phyloP scores from a whole-genome alignment of 2,113 vertebrate species.

The Nerophis lumbriciformis region DNA sequence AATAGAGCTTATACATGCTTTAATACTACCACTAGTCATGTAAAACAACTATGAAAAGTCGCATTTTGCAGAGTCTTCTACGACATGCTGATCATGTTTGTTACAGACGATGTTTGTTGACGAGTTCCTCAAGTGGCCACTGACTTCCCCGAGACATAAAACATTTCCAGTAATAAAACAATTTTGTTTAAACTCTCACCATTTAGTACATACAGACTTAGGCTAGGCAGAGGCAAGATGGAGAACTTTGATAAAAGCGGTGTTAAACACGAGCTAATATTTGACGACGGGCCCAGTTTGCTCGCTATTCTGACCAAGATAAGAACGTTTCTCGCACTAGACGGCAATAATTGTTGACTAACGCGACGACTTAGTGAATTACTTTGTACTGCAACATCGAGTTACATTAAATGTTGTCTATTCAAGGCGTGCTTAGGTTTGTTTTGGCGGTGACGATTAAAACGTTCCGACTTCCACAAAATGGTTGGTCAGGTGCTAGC shows the following conservation, averaged over 20 bases:
- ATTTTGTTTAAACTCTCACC: not conserved
- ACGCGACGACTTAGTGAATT: too few relatives aligned
- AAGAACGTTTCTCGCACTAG: not conserved
- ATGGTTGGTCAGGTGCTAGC: constrained; percentile 58
- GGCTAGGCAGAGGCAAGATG: not conserved
- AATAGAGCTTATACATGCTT: not conserved
- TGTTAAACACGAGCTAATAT: constrained; percentile 29
- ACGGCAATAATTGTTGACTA: not conserved
- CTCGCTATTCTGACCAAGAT: constrained; percentile 1
- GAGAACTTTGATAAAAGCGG: not conserved
- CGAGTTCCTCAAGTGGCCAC: not conserved
- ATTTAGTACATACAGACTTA: not conserved
- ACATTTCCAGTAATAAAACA: too few relatives aligned
- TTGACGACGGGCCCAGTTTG: constrained; percentile 4
- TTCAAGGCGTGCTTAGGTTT: constrained; percentile 29
- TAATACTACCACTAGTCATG: not conserved
- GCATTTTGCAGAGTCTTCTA: not conserved
- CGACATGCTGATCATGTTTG: not conserved
- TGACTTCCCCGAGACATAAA: not conserved
- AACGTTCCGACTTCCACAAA: constrained; percentile 67
- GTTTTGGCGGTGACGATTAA: constrained; percentile 42
- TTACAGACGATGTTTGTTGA: not conserved
- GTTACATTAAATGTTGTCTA: not conserved
- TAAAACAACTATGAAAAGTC: not conserved
- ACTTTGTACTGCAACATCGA: too few relatives aligned